Evolutionary conservation across 2,113 vertebrate species (phyloP), one percentile per base, ranked within the genome.

Genomic region (Trematocara macrostoma): DNA sequence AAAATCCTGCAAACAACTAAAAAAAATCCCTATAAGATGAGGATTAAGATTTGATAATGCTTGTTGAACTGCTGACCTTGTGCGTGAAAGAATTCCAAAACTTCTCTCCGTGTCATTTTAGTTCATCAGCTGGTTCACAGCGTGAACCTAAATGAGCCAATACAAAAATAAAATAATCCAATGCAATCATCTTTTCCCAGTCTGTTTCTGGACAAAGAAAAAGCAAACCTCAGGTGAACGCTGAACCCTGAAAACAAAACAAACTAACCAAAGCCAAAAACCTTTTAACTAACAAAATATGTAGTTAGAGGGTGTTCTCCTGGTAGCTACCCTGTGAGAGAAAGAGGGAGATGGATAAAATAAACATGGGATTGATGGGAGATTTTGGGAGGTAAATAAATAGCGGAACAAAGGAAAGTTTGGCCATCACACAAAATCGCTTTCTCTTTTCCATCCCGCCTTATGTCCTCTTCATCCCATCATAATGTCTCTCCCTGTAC

Each of bases 211-310:
- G 26, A 76, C 82, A 79, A 87, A 88, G 86, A 55, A 84, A 71
- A 85, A 88, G 67, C 79, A 85, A 88, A 85, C 51, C 8, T 52
- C 18, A 79, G 83, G 81, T 64, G 88, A 87, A 74, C 76, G 6
- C 86, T 67, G 61, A 38, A 34, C 79, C 81, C 79, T 84, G 61
- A 35, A 64, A 57, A 83, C 61, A 53, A 69, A 89, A 86, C 87
- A 85, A 85, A 76, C 88, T 84, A 69, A 83, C 59, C 26, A 14
- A 20, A 49, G 74, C 84, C 89, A 84, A 34, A 31, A n/a, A 16
- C 51, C 76, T 45, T 52, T 31, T 76, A 80, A 87, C n/a, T 2
- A 56, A 7, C 31, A n/a, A 80, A 83, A 49, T 78, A 88, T 86
- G 81, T 26, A 47, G 83, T 78, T 78, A 11, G 55, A n/a, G 74